Evolutionary conservation across 1,140 invertebrate genomes (phyloP).

Genomic region (Magallana gigas): DNA sequence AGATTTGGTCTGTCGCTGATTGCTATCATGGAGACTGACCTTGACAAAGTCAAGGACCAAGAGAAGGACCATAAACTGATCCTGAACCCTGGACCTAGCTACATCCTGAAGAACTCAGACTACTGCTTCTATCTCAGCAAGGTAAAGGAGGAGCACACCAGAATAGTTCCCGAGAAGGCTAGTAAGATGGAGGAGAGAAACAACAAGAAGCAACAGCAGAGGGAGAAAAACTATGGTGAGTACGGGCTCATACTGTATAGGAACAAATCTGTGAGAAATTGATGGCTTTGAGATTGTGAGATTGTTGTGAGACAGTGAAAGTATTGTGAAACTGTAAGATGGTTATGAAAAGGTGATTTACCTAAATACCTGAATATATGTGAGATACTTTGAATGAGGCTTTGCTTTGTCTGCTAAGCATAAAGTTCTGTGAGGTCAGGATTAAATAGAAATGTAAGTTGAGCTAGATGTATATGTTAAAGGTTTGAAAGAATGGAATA

Average conservation of each 20-base stretch:
- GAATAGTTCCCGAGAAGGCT: slow-evolving; percentile 67
- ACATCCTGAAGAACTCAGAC: slow-evolving; percentile 93
- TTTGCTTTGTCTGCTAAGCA: too few relatives aligned
- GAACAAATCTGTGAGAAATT: neutral
- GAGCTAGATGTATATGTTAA: too few relatives aligned
- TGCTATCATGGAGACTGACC: slow-evolving; percentile 88
- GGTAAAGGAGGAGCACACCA: slow-evolving; percentile 88
- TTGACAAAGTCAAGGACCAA: slow-evolving; percentile 76
- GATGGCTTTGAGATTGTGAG: neutral
- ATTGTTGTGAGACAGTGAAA: too few relatives aligned
- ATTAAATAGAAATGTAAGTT: too few relatives aligned
- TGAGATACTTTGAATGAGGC: too few relatives aligned
- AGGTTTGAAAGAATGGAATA: too few relatives aligned
- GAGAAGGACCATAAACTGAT: slow-evolving; percentile 92
- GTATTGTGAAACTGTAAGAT: too few relatives aligned
- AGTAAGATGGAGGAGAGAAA: neutral
- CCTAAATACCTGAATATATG: too few relatives aligned
- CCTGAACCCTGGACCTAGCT: slow-evolving; percentile 95
- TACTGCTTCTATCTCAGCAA: slow-evolving; percentile 99
- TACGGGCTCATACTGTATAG: neutral
- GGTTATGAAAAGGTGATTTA: too few relatives aligned
- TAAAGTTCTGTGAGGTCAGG: too few relatives aligned
- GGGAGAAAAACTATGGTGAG: slow-evolving; percentile 68
- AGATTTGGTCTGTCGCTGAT: slow-evolving; percentile 97
- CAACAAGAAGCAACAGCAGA: slow-evolving; percentile 38